These are phyloP conservation scores for Hypomecis atomaria DNA, from an alignment of 2,888 invertebrate species.

Conservation along the genomic window DNA sequence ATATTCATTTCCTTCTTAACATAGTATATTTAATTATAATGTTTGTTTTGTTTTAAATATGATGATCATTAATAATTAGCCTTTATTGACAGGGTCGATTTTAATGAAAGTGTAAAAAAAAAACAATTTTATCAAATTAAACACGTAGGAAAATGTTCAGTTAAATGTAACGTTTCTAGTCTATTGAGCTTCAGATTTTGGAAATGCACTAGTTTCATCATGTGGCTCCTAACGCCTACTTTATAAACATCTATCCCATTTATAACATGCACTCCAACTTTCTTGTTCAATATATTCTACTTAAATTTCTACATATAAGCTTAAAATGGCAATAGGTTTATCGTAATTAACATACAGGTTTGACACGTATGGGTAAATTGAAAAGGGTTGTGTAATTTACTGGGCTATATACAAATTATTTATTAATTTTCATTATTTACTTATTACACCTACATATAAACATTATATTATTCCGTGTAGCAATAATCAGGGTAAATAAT, in stretches of 20 bases:
- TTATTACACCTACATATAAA: conserved; percentile 7
- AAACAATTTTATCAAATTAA: conserved; percentile 73
- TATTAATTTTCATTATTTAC: conserved; percentile 35
- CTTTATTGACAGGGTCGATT: conserved; percentile 81
- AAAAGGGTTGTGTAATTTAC: conserved; percentile 79
- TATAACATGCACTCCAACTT: conserved; percentile 15
- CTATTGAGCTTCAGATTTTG: conserved; percentile 71
- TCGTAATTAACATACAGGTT: conserved; percentile 23
- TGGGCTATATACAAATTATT: conserved; percentile 74
- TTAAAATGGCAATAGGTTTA: conserved; percentile 13
- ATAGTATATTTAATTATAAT: not conserved
- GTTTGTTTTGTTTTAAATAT: conserved; percentile 12
- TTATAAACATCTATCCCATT: not conserved
- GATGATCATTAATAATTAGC: conserved; percentile 60
- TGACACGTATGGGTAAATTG: conserved; percentile 67
- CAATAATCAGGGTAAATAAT: conserved; percentile 40
- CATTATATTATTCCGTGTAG: conserved; percentile 28
- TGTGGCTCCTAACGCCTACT: not conserved
- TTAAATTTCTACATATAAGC: conserved; percentile 11
- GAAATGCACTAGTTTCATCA: conserved; percentile 32
- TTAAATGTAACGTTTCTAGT: conserved; percentile 60
- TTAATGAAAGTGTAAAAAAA: conserved; percentile 74
- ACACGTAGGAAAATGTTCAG: conserved; percentile 14
- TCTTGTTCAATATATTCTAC: not conserved
- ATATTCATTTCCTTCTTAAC: not conserved